Conservation (phyloP, 2,888 invertebrate genomes). For the Patella depressa region DNA sequence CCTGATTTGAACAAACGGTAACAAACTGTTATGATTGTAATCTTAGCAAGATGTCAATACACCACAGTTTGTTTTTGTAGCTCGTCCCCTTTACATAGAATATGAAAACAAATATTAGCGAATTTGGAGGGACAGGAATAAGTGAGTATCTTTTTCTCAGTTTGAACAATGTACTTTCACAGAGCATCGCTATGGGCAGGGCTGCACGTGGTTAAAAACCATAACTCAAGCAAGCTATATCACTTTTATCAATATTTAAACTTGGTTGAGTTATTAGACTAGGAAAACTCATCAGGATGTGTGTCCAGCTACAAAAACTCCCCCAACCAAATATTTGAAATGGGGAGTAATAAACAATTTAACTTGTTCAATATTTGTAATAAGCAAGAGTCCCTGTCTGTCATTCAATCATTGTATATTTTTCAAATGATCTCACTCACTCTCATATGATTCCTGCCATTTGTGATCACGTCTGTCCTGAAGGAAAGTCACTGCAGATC, state of each 20-base stretch:
- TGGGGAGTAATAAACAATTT: conserved; percentile 13
- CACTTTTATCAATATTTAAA: conserved; percentile 25
- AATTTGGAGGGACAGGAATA: conserved; percentile 17
- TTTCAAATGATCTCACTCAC: too few species aligned
- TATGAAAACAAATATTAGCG: conserved; percentile 27
- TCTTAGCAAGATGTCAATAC: conserved; percentile 12
- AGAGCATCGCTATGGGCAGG: neutral
- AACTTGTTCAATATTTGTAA: too few species aligned
- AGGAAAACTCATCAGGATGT: conserved; percentile 24
- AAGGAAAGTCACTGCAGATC: too few species aligned
- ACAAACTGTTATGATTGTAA: conserved; percentile 16
- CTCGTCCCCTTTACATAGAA: conserved; percentile 14
- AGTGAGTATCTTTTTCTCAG: conserved; percentile 12
- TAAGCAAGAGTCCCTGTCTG: too few species aligned
- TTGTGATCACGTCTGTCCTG: too few species aligned
- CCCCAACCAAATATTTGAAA: conserved; percentile 26
- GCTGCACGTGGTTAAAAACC: conserved; percentile 13
- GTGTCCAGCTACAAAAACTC: conserved; percentile 11
- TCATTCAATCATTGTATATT: too few species aligned
- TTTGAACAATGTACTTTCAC: neutral
- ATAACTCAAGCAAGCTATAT: conserved; percentile 12
- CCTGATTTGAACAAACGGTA: conserved; percentile 17
- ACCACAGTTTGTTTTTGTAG: conserved; percentile 20
- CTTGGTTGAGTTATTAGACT: conserved; percentile 20
- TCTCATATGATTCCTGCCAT: too few species aligned